Evolutionary conservation across 2,888 invertebrate genomes (phyloP).

Genomic region (Oligia fasciuncula): DNA sequence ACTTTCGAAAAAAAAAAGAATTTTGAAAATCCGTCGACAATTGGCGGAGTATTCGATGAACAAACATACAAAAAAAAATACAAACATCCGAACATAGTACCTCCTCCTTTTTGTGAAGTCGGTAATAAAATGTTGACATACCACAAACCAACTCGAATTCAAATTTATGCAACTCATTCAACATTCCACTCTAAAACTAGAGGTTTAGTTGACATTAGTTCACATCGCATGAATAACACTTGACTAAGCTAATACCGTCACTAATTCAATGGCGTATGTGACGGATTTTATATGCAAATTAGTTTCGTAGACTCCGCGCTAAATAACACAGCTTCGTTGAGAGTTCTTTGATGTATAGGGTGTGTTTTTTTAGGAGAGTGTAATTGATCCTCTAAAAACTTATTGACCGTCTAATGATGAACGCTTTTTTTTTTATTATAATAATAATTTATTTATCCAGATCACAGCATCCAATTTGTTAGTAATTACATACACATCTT

Average conservation of each 20-base stretch:
- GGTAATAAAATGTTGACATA: neutral
- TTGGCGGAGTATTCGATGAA: no score
- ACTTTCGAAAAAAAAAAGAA: no score
- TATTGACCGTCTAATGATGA: neutral
- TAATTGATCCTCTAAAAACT: neutral
- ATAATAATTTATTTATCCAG: no score
- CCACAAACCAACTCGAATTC: neutral
- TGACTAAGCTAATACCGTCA: slow-evolving; percentile 38
- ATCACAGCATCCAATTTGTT: no score
- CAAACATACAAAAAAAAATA: no score
- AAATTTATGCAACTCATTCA: slow-evolving; percentile 27
- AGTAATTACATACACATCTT: no score
- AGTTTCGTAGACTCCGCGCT: slow-evolving; percentile 36
- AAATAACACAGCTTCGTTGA: slow-evolving; percentile 16
- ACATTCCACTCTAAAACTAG: slow-evolving; percentile 26
- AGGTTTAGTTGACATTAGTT: slow-evolving; percentile 42
- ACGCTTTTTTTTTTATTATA: no score
- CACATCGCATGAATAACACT: slow-evolving; percentile 34
- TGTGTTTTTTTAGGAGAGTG: neutral
- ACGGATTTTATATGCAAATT: slow-evolving; percentile 43
- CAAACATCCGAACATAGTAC: no score
- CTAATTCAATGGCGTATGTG: slow-evolving; percentile 37
- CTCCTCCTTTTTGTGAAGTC: no score
- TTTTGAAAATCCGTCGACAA: no score
- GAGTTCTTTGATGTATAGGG: slow-evolving; percentile 17